A percentile compares a stretch with the other conserved stretches of the same genome.
phyloP scores from a whole-genome alignment of 2,888 invertebrate species.

The Fragum whitleyi region DNA sequence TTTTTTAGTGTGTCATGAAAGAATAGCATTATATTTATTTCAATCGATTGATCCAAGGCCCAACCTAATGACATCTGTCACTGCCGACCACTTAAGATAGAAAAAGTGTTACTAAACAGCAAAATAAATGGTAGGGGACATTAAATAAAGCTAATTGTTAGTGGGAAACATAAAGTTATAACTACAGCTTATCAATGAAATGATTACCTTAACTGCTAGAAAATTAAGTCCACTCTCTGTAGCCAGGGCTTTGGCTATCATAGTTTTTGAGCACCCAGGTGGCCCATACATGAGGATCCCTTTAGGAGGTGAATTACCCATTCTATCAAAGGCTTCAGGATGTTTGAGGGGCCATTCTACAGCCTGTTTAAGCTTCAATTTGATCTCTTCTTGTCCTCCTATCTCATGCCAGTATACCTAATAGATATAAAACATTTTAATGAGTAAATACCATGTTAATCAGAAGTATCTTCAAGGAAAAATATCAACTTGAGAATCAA shows the following conservation, averaged over 20 bases:
- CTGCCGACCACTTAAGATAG: too few relatives aligned
- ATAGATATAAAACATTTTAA: background rate
- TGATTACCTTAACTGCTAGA: constrained; percentile 95
- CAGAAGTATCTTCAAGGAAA: too few relatives aligned
- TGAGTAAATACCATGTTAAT: background rate
- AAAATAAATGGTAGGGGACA: too few relatives aligned
- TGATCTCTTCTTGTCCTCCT: constrained; percentile 95
- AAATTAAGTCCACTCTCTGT: constrained; percentile 98
- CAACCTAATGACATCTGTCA: too few relatives aligned
- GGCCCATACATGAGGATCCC: constrained; percentile 98
- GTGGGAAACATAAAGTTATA: too few relatives aligned
- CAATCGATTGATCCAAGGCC: too few relatives aligned
- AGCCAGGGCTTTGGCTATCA: constrained; percentile 98
- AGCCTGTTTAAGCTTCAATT: constrained; percentile 93
- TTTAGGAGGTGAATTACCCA: constrained; percentile 94
- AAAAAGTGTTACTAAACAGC: too few relatives aligned
- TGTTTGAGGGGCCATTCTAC: constrained; percentile 97
- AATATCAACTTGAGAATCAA: background rate
- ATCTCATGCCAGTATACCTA: constrained; percentile 92
- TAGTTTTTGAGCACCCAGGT: constrained; percentile 99
- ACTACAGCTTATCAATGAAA: too few relatives aligned
- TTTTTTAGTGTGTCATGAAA: too few relatives aligned
- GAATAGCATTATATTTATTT: too few relatives aligned
- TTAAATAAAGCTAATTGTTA: too few relatives aligned
- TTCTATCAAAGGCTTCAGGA: constrained; percentile 91